Evolutionary conservation across 2,797 vertebrate genomes (phyloP).

Genomic region (Trachops cirrhosus): DNA sequence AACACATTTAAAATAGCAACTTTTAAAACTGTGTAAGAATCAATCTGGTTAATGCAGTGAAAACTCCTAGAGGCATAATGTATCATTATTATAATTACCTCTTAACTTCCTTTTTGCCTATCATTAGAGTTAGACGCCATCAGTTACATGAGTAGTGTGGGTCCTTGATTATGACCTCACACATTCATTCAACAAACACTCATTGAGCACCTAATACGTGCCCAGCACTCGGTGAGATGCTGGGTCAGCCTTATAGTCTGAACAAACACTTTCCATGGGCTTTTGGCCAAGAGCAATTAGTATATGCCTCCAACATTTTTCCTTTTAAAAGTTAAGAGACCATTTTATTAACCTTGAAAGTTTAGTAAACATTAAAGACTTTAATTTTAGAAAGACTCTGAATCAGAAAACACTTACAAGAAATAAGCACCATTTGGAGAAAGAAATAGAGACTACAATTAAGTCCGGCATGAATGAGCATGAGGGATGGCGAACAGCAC

Average conservation of each 20-base stretch:
- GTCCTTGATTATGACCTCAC: conserved; percentile 48
- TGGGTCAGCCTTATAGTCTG: conserved; percentile 51
- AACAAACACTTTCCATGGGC: conserved; percentile 52
- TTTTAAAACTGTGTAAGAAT: background rate
- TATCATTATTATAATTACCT: conserved; percentile 43
- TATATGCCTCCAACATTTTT: conserved; percentile 6
- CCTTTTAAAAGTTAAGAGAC: conserved; percentile 54
- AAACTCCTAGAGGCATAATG: background rate
- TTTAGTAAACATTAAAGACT: conserved; percentile 59
- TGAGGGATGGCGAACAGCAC: background rate
- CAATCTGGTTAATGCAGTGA: background rate
- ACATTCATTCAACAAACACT: conserved; percentile 64
- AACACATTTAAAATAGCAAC: background rate
- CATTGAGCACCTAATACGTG: conserved; percentile 46
- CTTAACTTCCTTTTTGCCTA: conserved; percentile 39
- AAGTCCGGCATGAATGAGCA: background rate
- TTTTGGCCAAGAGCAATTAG: conserved; percentile 18
- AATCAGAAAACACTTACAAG: conserved; percentile 58
- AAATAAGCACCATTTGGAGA: conserved; percentile 18
- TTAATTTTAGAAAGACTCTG: conserved; percentile 49
- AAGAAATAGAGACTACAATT: conserved; percentile 10
- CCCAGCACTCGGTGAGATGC: background rate
- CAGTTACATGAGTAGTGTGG: background rate
- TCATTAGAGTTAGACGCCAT: conserved; percentile 40
- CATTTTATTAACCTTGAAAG: conserved; percentile 61